Conservation (phyloP, 2,888 invertebrate species). For the Parapristionchus giblindavisi region DNA sequence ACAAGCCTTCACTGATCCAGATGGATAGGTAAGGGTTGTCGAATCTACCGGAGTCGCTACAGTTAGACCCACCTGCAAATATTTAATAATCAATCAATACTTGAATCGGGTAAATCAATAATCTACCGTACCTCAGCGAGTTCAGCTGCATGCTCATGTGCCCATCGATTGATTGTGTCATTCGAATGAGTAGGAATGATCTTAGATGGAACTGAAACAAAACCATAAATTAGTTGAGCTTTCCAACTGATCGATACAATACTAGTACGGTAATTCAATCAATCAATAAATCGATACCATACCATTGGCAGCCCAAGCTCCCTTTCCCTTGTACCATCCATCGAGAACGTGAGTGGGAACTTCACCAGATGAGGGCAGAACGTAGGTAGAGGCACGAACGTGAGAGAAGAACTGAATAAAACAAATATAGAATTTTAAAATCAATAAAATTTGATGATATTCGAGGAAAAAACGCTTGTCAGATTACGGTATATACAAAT, state of each 20-base stretch:
- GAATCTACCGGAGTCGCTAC: conserved; percentile 11
- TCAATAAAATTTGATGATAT: neutral
- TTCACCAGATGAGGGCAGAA: conserved; percentile 19
- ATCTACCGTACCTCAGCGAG: neutral
- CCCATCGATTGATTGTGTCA: neutral
- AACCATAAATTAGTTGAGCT: neutral
- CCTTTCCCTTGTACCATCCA: conserved; percentile 32
- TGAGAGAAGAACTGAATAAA: conserved; percentile 24
- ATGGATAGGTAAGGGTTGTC: conserved; percentile 6
- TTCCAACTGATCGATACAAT: neutral
- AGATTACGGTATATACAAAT: too few relatives aligned
- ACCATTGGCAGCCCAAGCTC: conserved; percentile 32
- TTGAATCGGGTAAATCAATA: neutral
- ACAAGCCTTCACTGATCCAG: conserved; percentile 14
- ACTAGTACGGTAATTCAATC: too few relatives aligned
- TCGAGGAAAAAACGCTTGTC: too few relatives aligned
- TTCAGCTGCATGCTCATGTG: neutral
- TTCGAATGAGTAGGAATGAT: conserved; percentile 16
- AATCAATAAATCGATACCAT: too few relatives aligned
- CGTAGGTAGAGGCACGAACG: conserved; percentile 25
- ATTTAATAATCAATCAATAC: neutral
- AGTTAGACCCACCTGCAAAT: conserved; percentile 4
- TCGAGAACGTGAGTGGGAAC: conserved; percentile 4
- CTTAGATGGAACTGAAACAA: conserved; percentile 15
- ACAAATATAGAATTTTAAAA: neutral